Conservation (phyloP, 2,797 vertebrate species). For the Hyperoplus immaculatus region DNA sequence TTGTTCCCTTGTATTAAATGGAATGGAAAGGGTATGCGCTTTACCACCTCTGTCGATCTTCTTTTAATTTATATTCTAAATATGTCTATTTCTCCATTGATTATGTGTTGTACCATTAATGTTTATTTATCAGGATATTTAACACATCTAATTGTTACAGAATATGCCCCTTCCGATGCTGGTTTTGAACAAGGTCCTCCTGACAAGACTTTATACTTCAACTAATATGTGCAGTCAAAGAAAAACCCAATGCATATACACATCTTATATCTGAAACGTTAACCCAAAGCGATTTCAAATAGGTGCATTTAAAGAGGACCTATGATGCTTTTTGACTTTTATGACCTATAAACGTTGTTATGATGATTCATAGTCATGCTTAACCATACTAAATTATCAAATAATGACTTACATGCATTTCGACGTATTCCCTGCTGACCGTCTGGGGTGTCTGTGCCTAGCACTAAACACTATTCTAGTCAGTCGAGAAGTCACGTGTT, state of each 20-base stretch:
- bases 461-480: too few species aligned
- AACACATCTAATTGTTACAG: not conserved
- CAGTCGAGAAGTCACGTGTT: too few species aligned
- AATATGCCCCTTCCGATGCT: not conserved
- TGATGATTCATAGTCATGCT: too few species aligned
- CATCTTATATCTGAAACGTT: too few species aligned
- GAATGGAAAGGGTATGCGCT: conserved; percentile 4
- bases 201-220: not conserved
- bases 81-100: not conserved
- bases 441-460: too few species aligned
- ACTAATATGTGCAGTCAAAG: not conserved
- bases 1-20: conserved; percentile 27
- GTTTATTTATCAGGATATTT: not conserved
- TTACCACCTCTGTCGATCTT: not conserved
- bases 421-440: too few species aligned
- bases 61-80: not conserved
- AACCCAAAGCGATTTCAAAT: too few species aligned
- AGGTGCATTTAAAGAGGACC: too few species aligned
- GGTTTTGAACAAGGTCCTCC: not conserved
- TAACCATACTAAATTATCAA: too few species aligned
- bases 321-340: too few species aligned
- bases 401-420: too few species aligned
- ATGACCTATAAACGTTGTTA: too few species aligned
- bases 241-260: not conserved
- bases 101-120: not conserved